Percentiles rank a stretch among this genome's conserved stretches.
phyloP scores from a whole-genome alignment of 2,888 invertebrate genomes.

The Caenorhabditis sulstoni region DNA sequence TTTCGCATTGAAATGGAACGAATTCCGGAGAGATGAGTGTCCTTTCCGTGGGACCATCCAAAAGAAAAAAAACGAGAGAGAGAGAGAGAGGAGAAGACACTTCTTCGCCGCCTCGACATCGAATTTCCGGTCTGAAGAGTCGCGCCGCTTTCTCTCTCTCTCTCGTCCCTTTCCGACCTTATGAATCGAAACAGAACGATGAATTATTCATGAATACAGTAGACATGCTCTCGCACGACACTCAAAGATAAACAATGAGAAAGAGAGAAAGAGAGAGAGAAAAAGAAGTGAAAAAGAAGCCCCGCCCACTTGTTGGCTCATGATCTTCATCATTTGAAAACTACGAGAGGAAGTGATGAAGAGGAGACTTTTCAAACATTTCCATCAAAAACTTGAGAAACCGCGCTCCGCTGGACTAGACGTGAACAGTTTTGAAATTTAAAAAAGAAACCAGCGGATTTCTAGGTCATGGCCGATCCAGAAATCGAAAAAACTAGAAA shows the following conservation, averaged over 20 bases:
- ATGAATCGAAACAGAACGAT: slow-evolving; percentile 16
- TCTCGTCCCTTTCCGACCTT: not conserved
- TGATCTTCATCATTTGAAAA: slow-evolving; percentile 62
- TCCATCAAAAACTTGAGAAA: too few species aligned
- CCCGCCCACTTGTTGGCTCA: slow-evolving; percentile 66
- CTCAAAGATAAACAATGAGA: slow-evolving; percentile 17
- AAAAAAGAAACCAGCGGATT: too few species aligned
- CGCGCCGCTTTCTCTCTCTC: slow-evolving; percentile 22
- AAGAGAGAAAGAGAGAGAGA: not conserved
- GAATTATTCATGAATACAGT: slow-evolving; percentile 41
- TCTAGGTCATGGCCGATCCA: too few species aligned
- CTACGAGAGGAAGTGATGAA: slow-evolving; percentile 49
- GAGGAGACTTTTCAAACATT: not conserved
- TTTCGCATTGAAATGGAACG: too few species aligned
- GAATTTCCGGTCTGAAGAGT: slow-evolving; percentile 52
- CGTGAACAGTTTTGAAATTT: too few species aligned
- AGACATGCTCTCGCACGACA: not conserved
- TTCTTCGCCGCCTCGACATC: slow-evolving; percentile 35
- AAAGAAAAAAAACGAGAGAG: not conserved
- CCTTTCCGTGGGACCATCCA: not conserved
- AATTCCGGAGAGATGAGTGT: too few species aligned
- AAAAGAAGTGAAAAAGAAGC: slow-evolving; percentile 9
- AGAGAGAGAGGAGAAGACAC: not conserved
- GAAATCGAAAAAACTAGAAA: too few species aligned
- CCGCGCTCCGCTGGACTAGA: too few species aligned